phyloP scores from a whole-genome alignment of 1,140 invertebrate species.

The honey bee (Apis mellifera) region DNA sequence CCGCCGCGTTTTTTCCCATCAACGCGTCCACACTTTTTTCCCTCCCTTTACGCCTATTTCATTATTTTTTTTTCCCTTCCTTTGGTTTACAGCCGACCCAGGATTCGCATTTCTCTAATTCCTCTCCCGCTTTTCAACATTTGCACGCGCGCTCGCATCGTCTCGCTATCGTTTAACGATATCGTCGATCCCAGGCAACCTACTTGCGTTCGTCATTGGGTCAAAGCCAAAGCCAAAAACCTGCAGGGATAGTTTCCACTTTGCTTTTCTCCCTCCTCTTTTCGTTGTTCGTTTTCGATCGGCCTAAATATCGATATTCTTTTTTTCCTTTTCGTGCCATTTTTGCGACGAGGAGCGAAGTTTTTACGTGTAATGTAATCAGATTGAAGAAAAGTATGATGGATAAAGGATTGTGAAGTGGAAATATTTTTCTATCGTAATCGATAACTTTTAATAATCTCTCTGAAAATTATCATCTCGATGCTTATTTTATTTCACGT shows the following conservation, averaged over 20 bases:
- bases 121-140: slow-evolving; percentile 37
- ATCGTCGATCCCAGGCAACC: slow-evolving; percentile 17
- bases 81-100: not conserved
- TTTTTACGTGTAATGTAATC: no score
- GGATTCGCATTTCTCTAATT: slow-evolving; percentile 30
- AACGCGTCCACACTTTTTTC: not conserved
- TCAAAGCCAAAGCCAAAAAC: not conserved
- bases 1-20: slow-evolving; percentile 3
- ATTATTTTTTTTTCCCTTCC: not conserved
- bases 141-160: not conserved
- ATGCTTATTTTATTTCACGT: no score
- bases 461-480: no score
- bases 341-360: no score
- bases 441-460: no score
- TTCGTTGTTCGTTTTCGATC: not conserved
- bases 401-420: no score
- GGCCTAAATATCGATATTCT: no score
- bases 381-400: no score
- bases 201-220: not conserved
- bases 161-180: slow-evolving; percentile 49
- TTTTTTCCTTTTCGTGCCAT: no score
- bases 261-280: not conserved
- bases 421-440: no score
- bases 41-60: not conserved
- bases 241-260: not conserved